Percentiles rank a stretch among this genome's conserved stretches.
These are phyloP conservation scores for Nomada goodeniana DNA, from an alignment of 2,888 invertebrate genomes.

Conservation along the genomic window DNA sequence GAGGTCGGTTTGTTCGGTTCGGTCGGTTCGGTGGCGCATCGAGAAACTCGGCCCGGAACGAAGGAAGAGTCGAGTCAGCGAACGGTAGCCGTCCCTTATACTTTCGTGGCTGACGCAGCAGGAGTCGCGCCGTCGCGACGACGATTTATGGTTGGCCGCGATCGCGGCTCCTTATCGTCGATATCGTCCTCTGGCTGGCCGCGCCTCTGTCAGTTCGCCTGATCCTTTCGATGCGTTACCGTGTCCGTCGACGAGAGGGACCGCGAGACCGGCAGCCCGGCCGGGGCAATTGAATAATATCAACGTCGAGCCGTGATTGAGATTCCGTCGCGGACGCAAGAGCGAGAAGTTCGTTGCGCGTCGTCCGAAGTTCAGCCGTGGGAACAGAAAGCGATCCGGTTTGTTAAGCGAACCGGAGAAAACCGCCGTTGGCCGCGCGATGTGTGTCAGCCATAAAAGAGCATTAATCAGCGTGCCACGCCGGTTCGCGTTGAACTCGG, in stretches of 20 bases:
- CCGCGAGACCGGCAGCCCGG: background rate
- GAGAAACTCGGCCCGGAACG: constrained; percentile 53
- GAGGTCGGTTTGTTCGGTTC: background rate
- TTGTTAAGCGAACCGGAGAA: constrained; percentile 55
- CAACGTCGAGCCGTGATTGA: background rate
- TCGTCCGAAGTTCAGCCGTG: constrained; percentile 38
- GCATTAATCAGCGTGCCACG: constrained; percentile 67
- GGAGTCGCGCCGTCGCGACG: constrained; percentile 66
- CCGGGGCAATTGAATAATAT: background rate
- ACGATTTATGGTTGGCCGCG: constrained; percentile 65
- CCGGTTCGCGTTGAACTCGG: constrained; percentile 59
- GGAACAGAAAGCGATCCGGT: constrained; percentile 54
- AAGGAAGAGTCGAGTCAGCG: constrained; percentile 67
- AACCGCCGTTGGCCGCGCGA: constrained; percentile 49
- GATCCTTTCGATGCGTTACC: constrained; percentile 26
- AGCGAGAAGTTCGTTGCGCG: background rate
- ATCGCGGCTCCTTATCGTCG: constrained; percentile 64
- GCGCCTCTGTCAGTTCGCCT: constrained; percentile 13
- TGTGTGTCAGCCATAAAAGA: constrained; percentile 69
- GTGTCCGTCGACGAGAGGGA: background rate
- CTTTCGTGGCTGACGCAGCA: constrained; percentile 71
- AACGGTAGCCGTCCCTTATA: constrained; percentile 52
- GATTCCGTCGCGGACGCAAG: background rate
- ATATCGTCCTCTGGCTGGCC: constrained; percentile 53
- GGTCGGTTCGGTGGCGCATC: constrained; percentile 50